A percentile compares a stretch with the other conserved stretches of the same genome.
phyloP scores from a whole-genome alignment of 2,888 invertebrate genomes.

The Didymodactylos carnosus region DNA sequence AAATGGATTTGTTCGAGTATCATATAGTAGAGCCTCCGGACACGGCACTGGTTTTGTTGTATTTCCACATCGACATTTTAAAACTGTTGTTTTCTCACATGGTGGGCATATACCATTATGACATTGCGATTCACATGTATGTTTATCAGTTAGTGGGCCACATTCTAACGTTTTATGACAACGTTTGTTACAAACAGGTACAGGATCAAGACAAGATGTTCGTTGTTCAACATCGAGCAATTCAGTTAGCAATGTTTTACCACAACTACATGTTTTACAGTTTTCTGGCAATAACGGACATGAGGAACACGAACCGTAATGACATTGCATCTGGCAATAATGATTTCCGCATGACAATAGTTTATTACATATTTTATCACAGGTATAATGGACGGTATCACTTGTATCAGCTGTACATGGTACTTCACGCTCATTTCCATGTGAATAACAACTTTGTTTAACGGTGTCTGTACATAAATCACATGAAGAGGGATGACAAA shows the following conservation, averaged over 20 bases:
- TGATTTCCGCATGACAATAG: constrained; percentile 57
- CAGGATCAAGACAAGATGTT: constrained; percentile 24
- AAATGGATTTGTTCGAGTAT: constrained; percentile 16
- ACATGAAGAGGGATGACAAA: constrained; percentile 1
- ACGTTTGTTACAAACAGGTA: constrained; percentile 51
- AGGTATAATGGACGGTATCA: constrained; percentile 41
- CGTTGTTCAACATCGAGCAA: constrained; percentile 18
- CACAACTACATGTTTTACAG: constrained; percentile 7
- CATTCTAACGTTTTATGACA: constrained; percentile 48
- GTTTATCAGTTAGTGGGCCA: constrained; percentile 40
- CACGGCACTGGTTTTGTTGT: constrained; percentile 45
- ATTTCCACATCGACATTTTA: constrained; percentile 63
- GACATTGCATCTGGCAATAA: constrained; percentile 52
- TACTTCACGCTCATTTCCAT: constrained; percentile 2
- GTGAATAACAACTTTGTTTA: constrained; percentile 22
- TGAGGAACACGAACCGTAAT: constrained; percentile 52
- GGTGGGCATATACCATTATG: constrained; percentile 55
- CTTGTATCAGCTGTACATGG: background rate
- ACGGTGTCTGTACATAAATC: constrained; percentile 18
- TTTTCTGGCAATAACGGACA: constrained; percentile 39
- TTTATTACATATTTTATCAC: constrained; percentile 53
- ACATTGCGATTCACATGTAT: constrained; percentile 49
- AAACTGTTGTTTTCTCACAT: constrained; percentile 52
- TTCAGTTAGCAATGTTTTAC: constrained; percentile 16
- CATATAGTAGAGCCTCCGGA: constrained; percentile 20